Evolutionary conservation across 2,888 invertebrate species (phyloP).

Genomic region (Nebria brevicollis): DNA sequence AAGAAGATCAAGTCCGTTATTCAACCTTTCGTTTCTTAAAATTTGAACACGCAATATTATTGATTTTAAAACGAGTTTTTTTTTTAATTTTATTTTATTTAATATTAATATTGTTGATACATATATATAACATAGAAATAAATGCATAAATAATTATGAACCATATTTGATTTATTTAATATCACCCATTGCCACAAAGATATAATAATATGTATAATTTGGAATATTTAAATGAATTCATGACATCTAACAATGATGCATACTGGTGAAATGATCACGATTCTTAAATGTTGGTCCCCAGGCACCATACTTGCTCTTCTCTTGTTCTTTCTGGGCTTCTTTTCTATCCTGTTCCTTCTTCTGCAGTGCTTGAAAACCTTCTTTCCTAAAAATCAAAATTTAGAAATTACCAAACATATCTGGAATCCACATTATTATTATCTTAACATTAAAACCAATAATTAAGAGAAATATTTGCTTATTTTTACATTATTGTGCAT

Average conservation of each 20-base stretch:
- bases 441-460: neutral
- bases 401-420: neutral
- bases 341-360: slow-evolving; percentile 59
- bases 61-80: slow-evolving; percentile 10
- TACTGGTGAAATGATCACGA: slow-evolving; percentile 76
- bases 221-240: slow-evolving; percentile 20
- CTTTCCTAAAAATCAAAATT: slow-evolving; percentile 55
- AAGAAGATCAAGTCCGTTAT: slow-evolving; percentile 41
- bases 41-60: slow-evolving; percentile 10
- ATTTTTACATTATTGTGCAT: neutral
- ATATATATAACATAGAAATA: slow-evolving; percentile 28
- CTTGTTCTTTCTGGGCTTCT: slow-evolving; percentile 56
- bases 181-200: slow-evolving; percentile 38
- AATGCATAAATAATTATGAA: slow-evolving; percentile 33
- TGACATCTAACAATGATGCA: slow-evolving; percentile 69
- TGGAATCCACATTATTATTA: neutral
- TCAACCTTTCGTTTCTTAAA: slow-evolving; percentile 37
- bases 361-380: slow-evolving; percentile 57
- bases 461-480: too few species aligned
- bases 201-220: slow-evolving; percentile 24
- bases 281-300: slow-evolving; percentile 82
- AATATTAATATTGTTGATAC: neutral
- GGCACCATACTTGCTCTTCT: slow-evolving; percentile 64
- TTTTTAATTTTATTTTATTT: neutral
- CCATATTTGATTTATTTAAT: slow-evolving; percentile 43